Conservation (phyloP, 2,888 invertebrate genomes). For the Antitype chi region DNA sequence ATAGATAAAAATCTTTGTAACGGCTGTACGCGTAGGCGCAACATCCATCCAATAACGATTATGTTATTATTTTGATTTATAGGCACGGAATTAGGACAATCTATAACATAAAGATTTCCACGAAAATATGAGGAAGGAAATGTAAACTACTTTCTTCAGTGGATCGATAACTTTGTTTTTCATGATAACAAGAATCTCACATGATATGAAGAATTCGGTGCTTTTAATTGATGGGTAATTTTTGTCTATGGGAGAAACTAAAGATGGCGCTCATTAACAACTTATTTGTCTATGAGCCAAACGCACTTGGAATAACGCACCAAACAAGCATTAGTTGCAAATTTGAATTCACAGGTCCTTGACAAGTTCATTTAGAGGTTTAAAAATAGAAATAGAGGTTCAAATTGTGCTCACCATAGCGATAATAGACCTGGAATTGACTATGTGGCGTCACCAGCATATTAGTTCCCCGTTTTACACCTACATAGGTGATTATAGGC, state of each 20-base stretch:
- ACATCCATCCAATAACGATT: conserved; percentile 42
- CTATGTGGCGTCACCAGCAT: neutral
- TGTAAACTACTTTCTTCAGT: conserved; percentile 17
- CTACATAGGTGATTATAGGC: neutral
- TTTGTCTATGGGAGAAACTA: neutral
- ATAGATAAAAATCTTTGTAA: conserved; percentile 62
- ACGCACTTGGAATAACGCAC: neutral
- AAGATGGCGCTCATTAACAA: too few species aligned
- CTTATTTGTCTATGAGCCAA: neutral
- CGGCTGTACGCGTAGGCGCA: conserved; percentile 49
- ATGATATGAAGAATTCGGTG: neutral
- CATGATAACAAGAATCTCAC: too few species aligned
- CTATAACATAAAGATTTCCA: conserved; percentile 24
- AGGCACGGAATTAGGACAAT: conserved; percentile 46
- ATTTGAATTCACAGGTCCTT: neutral
- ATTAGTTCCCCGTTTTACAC: neutral
- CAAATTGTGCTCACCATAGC: neutral
- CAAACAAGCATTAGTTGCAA: neutral
- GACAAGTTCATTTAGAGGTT: neutral
- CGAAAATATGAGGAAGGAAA: conserved; percentile 26
- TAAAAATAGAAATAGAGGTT: neutral
- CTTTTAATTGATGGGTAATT: neutral
- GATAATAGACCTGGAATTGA: neutral
- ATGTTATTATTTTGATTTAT: conserved; percentile 55
- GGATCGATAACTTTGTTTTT: conserved; percentile 8